These are phyloP conservation scores for Talpa occidentalis DNA, from an alignment of 2,113 vertebrate genomes.

Conservation along the genomic window DNA sequence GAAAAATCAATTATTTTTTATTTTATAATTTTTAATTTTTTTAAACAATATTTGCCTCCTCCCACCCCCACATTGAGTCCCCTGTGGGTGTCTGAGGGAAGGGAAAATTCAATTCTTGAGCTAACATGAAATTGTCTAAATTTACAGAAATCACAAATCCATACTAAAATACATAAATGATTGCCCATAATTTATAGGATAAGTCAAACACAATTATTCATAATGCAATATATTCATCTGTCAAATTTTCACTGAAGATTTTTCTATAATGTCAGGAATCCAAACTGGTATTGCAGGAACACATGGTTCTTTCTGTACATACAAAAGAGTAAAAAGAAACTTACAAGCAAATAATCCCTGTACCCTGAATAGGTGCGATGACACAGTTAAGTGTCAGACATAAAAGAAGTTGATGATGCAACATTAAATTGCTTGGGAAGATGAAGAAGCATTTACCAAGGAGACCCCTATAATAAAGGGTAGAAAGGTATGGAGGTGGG, in stretches of 20 bases:
- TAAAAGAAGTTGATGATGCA: conserved; percentile 3
- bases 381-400: not conserved
- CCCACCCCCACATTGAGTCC: too few relatives aligned
- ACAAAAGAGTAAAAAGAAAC: not conserved
- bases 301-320: not conserved
- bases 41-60: too few relatives aligned
- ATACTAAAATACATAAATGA: not conserved
- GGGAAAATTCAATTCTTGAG: not conserved
- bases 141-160: not conserved
- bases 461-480: not conserved
- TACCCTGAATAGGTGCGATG: not conserved
- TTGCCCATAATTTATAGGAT: not conserved
- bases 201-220: not conserved
- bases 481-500: not conserved
- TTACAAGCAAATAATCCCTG: not conserved
- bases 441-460: not conserved
- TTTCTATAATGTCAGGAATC: not conserved
- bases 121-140: not conserved
- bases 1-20: too few relatives aligned
- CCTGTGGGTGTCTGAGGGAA: too few relatives aligned
- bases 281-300: not conserved
- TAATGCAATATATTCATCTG: not conserved
- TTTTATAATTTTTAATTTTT: too few relatives aligned
- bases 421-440: not conserved
- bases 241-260: not conserved